phyloP scores from a whole-genome alignment of 2,888 invertebrate species.

The Drosophila bunnanda region DNA sequence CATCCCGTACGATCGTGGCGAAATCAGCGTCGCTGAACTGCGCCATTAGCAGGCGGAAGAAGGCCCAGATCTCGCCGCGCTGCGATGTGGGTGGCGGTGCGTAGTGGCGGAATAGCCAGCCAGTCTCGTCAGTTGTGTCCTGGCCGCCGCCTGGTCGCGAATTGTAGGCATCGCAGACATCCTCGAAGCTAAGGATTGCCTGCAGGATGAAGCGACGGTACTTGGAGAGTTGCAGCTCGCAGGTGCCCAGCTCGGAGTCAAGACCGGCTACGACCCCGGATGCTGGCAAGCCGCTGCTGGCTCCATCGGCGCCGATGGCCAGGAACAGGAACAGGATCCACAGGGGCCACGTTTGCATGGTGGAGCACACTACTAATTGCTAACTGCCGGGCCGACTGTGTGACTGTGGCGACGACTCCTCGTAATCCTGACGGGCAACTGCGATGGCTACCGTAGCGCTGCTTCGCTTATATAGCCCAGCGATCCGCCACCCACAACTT shows the following conservation, averaged over 20 bases:
- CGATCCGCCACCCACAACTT: conserved; percentile 56
- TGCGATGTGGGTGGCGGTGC: conserved; percentile 76
- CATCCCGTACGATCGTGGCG: conserved; percentile 78
- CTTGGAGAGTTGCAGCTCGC: conserved; percentile 81
- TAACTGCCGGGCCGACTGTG: neutral
- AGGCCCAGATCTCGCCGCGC: conserved; percentile 81
- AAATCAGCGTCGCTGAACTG: conserved; percentile 83
- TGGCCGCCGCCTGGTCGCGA: conserved; percentile 47
- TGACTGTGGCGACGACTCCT: conserved; percentile 10
- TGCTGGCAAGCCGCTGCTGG: conserved; percentile 5
- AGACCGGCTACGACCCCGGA: conserved; percentile 6
- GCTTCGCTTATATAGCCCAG: conserved; percentile 57
- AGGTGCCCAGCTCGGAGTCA: conserved; percentile 69
- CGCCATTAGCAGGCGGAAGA: conserved; percentile 82
- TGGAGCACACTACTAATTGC: conserved; percentile 1
- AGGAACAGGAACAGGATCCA: conserved; percentile 49
- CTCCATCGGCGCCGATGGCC: conserved; percentile 49
- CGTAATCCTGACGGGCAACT: conserved; percentile 58
- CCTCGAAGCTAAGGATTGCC: conserved; percentile 83
- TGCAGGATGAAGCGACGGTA: conserved; percentile 82
- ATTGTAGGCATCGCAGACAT: conserved; percentile 83
- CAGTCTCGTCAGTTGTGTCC: conserved; percentile 45
- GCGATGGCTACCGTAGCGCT: conserved; percentile 44
- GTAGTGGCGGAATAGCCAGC: conserved; percentile 70
- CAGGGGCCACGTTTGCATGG: conserved; percentile 57